phyloP scores from a whole-genome alignment of 2,888 invertebrate species.

The Ophonus ardosiacus region DNA sequence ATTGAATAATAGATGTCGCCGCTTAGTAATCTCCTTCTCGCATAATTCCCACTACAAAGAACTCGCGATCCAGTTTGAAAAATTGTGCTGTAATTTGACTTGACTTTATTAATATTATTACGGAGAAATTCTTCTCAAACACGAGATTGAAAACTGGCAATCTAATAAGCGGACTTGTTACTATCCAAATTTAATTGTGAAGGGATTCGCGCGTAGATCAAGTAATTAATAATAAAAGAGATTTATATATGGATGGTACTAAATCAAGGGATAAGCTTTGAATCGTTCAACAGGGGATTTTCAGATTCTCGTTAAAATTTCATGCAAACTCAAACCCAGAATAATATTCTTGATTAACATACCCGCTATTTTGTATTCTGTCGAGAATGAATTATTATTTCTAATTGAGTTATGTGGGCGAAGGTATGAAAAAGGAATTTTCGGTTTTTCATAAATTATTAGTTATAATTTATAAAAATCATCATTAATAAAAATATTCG shows the following conservation, averaged over 20 bases:
- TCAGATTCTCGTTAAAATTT: constrained; percentile 13
- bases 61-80: constrained; percentile 15
- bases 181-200: constrained; percentile 14
- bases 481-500: no score
- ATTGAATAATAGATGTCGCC: not conserved
- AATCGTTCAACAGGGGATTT: constrained; percentile 25
- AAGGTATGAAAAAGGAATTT: no score
- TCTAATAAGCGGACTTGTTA: constrained; percentile 3
- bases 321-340: not conserved
- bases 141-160: constrained; percentile 21
- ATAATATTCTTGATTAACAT: constrained; percentile 2
- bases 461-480: no score
- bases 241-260: not conserved
- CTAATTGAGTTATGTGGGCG: no score
- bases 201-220: not conserved
- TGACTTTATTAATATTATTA: constrained; percentile 25
- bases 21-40: not conserved
- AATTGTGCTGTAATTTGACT: constrained; percentile 27
- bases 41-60: constrained; percentile 3
- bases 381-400: not conserved
- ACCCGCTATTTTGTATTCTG: not conserved
- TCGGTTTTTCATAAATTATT: no score
- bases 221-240: constrained; percentile 31
- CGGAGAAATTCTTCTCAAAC: constrained; percentile 1
- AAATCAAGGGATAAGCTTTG: constrained; percentile 27